Percentiles rank a stretch among this genome's conserved stretches.
Conservation (phyloP, 2,888 invertebrate species). For the Cephus runcator region DNA sequence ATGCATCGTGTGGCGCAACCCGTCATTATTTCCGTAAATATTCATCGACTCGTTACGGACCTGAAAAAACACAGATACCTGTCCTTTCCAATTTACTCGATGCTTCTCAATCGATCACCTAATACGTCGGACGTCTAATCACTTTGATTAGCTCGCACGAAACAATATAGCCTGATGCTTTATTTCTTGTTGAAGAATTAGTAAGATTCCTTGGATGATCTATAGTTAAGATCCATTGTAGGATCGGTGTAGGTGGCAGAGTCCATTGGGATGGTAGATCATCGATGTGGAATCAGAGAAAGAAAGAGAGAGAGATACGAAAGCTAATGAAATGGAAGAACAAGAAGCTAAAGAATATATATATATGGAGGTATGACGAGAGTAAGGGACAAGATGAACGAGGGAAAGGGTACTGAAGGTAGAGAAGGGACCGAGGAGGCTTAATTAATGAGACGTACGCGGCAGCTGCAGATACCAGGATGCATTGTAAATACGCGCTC, state of each 20-base stretch:
- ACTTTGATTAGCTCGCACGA: not conserved
- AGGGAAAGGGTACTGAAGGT: conserved; percentile 24
- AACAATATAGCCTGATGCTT: not conserved
- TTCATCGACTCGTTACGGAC: not conserved
- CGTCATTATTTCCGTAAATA: conserved; percentile 5
- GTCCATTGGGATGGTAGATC: not conserved
- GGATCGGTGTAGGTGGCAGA: not conserved
- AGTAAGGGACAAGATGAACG: conserved; percentile 19
- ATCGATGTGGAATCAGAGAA: not conserved
- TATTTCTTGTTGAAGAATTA: not conserved
- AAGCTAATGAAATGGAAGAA: not conserved
- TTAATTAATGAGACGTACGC: conserved; percentile 65
- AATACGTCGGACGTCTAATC: not conserved
- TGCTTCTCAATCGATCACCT: not conserved
- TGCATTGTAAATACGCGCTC: conserved; percentile 57
- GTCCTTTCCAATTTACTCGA: not conserved
- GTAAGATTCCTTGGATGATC: not conserved
- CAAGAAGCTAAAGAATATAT: not conserved
- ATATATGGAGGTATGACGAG: conserved; percentile 10
- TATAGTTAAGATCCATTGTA: not conserved
- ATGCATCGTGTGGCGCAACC: not conserved
- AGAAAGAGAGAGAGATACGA: not conserved
- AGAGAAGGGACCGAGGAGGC: conserved; percentile 34
- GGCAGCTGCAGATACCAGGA: conserved; percentile 61
- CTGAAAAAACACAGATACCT: not conserved